Evolutionary conservation across 1,140 invertebrate genomes (phyloP).

Genomic region (Drepana arcuata): DNA sequence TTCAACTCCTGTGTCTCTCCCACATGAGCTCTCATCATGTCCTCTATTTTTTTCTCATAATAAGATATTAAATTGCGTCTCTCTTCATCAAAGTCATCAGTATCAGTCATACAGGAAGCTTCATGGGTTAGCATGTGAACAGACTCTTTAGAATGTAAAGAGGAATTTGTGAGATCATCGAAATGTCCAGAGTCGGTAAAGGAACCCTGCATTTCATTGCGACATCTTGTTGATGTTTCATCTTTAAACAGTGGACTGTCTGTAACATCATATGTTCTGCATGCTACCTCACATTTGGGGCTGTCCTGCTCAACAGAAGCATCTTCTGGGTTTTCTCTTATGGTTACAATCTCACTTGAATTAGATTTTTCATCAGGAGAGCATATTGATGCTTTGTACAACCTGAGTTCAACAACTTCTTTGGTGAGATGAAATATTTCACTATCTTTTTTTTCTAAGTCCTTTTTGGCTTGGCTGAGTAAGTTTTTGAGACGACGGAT

Average conservation of each 20-base stretch:
- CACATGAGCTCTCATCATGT: conserved; percentile 79
- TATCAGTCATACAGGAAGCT: conserved; percentile 68
- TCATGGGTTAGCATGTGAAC: conserved; percentile 70
- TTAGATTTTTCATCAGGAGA: conserved; percentile 82
- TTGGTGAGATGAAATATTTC: conserved; percentile 86
- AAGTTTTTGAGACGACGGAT: conserved; percentile 81
- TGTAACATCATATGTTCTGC: conserved; percentile 50
- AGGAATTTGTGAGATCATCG: conserved; percentile 83
- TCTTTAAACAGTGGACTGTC: conserved; percentile 58
- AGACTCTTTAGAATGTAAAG: conserved; percentile 83
- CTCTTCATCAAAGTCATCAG: conserved; percentile 73
- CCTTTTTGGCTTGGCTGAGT: conserved; percentile 80
- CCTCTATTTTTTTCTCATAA: conserved; percentile 82
- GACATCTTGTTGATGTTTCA: conserved; percentile 47
- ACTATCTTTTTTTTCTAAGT: conserved; percentile 84
- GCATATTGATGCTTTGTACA: conserved; percentile 83
- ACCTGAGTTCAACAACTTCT: conserved; percentile 84
- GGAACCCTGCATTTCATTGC: conserved; percentile 77
- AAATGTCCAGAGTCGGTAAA: conserved; percentile 89
- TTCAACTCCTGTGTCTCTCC: conserved; percentile 81
- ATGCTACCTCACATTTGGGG: conserved; percentile 51
- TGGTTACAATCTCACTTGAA: conserved; percentile 81
- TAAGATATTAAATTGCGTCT: conserved; percentile 77
- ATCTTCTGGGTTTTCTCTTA: conserved; percentile 76
- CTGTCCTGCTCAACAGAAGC: conserved; percentile 65